These are phyloP conservation scores for Synanthedon tipuliformis DNA, from an alignment of 2,888 invertebrate species.

Conservation along the genomic window DNA sequence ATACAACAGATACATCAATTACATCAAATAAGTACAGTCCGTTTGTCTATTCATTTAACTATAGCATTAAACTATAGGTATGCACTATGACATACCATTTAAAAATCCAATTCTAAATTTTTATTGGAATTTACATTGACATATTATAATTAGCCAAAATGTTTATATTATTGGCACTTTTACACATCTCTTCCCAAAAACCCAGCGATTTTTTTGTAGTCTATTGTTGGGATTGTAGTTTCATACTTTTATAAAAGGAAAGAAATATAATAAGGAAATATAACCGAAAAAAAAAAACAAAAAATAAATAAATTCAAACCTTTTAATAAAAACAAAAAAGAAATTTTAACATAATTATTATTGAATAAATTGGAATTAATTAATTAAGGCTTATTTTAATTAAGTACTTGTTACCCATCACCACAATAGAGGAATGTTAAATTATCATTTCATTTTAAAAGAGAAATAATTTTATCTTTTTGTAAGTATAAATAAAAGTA, in stretches of 20 bases:
- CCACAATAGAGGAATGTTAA: conserved; percentile 19
- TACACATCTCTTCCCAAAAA: conserved; percentile 14
- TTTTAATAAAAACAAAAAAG: conserved; percentile 60
- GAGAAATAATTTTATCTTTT: conserved; percentile 4
- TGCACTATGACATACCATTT: no score
- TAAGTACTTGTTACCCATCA: conserved; percentile 51
- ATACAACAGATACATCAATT: no score
- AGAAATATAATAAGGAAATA: no score
- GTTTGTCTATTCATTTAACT: no score
- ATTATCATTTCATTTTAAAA: conserved; percentile 1
- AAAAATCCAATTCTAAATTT: conserved; percentile 15
- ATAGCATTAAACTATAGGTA: no score
- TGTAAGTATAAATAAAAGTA: conserved; percentile 4
- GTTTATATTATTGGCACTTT: conserved; percentile 36
- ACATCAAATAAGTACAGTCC: no score
- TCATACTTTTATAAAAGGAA: no score
- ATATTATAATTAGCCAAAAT: conserved; percentile 46
- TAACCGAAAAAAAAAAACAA: conserved; percentile 23
- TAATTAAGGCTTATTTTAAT: conserved; percentile 8
- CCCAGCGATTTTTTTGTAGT: background rate
- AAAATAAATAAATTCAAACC: conserved; percentile 36
- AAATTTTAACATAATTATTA: conserved; percentile 18
- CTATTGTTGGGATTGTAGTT: no score
- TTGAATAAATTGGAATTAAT: conserved; percentile 20
- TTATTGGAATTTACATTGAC: conserved; percentile 38